Evolutionary conservation across 2,888 invertebrate species (phyloP), one percentile per base, ranked within the genome.

Genomic region (Eupithecia pulchellata): DNA sequence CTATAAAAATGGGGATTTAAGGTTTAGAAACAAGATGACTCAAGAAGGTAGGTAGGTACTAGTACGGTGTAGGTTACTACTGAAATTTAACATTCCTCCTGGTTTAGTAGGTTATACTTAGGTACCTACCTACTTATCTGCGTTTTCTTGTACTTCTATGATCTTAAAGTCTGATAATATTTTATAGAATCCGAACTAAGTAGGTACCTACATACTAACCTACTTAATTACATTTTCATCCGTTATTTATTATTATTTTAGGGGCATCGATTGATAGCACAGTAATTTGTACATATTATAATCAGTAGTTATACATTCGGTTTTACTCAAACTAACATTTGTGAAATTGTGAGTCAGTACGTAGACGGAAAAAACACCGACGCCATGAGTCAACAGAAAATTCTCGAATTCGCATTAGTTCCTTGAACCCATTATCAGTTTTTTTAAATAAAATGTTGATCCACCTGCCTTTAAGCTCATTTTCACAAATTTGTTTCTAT

Each of bases 341-440:
- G 4, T 60, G n/a, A 60, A 60, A 20, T 32, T 11, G n/a, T 60
- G 58, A 60, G 58, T 60, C 58, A 60, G 58, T 60, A 30, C 2
- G 30, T 32, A 60, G 58, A 60, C 32, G 58, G 57, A 57, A 57
- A 57, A 60, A 60, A 60, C 30, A 30, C 30, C 11, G 30, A 57
- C 11, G 58, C 58, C 58, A 60, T 60, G 58, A 29, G 58, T 60
- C 58, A 60, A 60, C 58, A 32, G n/a, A 30, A 30, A 30, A 9
- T 60, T 60, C 14, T 60, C 30, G 58, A n/a, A n/a, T 17, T 32
- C 32, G 58, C n/a, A 17, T 58, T 32, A 60, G 58, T 60, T 60
- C 58, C 58, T 60, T 60, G 58, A 60, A 60, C 58, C 32, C 58
- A 30, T 11, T 58, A 17, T n/a, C 58, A 32, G 32, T n/a, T 32